phyloP scores from a whole-genome alignment of 2,797 vertebrate genomes.

The Melanotaenia parkinsoni region DNA sequence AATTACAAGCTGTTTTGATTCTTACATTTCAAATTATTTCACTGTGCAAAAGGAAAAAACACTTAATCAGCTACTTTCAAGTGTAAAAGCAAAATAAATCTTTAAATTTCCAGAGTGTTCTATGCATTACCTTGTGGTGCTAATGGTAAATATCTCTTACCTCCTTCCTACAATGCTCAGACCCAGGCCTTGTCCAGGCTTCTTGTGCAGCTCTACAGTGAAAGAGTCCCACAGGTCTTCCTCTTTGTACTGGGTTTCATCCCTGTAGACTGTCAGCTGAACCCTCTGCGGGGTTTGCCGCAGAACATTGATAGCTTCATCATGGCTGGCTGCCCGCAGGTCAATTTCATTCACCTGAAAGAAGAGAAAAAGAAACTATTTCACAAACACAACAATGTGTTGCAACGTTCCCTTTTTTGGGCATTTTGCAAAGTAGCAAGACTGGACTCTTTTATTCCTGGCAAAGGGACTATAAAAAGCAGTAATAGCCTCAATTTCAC shows the following conservation, averaged over 20 bases:
- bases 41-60: not conserved
- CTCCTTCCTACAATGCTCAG: constrained; percentile 97
- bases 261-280: constrained; percentile 90
- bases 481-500: constrained; percentile 29
- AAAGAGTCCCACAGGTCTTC: constrained; percentile 94
- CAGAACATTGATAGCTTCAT: constrained; percentile 97
- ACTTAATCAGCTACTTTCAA: fast-evolving
- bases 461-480: constrained; percentile 23
- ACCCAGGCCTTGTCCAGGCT: constrained; percentile 91
- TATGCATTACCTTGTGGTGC: not conserved
- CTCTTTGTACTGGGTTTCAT: constrained; percentile 95
- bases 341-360: constrained; percentile 92
- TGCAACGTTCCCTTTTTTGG: not conserved
- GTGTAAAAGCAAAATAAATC: not conserved
- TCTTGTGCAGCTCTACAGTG: constrained; percentile 91
- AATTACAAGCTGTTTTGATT: constrained; percentile 15
- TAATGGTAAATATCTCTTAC: constrained; percentile 65
- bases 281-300: constrained; percentile 94
- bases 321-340: constrained; percentile 91
- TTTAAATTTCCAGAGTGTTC: not conserved
- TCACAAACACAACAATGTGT: not conserved
- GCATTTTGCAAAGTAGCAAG: not conserved
- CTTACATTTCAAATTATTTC: not conserved
- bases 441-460: not conserved
- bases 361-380: too few relatives aligned